Evolutionary conservation across 2,888 invertebrate species (phyloP), one percentile per base, ranked within the genome.

Genomic region (Deladenus siricidicola): DNA sequence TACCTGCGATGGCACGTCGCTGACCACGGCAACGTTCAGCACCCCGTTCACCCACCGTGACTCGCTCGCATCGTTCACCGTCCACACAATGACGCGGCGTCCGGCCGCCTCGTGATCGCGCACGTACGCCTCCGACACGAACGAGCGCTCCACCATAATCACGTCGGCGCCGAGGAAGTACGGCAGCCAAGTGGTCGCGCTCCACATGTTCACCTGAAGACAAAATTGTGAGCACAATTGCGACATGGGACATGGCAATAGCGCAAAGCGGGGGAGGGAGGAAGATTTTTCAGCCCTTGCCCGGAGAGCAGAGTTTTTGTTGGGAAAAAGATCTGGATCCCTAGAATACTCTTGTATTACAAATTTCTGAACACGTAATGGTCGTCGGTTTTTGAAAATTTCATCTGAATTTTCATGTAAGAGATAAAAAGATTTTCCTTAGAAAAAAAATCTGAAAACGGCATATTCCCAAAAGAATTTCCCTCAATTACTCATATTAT

Each of bases 121-220:
- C n/a, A 69, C 69, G 58, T 64, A 70, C 19, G 59, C 34, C n/a
- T 65, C 66, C 43, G 19, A 65, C 42, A 45, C 26, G n/a, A 8
- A 23, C 4, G 28, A 3, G 30, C 73, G 69, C 47, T 45, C 45
- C n/a, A 21, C 21, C 0, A 75, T 68, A 6, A 75, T 55, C 51
- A 75, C 63, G 56, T 75, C 75, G 26, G 67, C 75, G 48, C 74
- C 75, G n/a, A 74, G 67, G 60, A 73, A 75, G 59, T 67, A 63
- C 1, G 75, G 75, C 17, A 73, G 71, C 23, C 70, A 63, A 21
- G 68, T 69, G 28, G 67, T 58, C 44, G 74, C 53, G n/a, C 69
- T 60, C 60, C 56, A 67, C n/a, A 68, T 68, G 57, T 75, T 63
- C 8, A 69, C 29, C 4, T 34, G 39, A 34, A 34, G n/a, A n/a